phyloP scores from a whole-genome alignment of 2,113 vertebrate species.

The Ondatra zibethicus region DNA sequence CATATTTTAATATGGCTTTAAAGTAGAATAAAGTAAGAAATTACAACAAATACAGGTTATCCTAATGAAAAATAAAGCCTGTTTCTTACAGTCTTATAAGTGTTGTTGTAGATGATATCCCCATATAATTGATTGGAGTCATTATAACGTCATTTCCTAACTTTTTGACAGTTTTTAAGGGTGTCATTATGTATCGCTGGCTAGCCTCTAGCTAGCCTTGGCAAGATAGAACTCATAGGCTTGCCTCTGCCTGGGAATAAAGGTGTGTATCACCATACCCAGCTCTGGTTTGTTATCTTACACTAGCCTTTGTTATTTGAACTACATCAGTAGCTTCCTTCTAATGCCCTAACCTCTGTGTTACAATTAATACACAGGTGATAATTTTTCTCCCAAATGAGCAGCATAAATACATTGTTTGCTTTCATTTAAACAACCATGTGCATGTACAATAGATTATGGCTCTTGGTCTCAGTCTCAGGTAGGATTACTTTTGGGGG shows the following conservation, averaged over 20 bases:
- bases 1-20: constrained; percentile 44
- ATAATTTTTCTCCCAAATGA: constrained; percentile 21
- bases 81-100: background rate
- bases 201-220: background rate
- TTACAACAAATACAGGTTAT: background rate
- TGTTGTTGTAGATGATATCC: background rate
- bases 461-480: background rate
- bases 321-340: background rate
- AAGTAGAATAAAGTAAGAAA: constrained; percentile 48
- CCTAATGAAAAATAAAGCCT: background rate
- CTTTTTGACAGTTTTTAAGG: background rate
- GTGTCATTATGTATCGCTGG: background rate
- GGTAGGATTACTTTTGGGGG: background rate
- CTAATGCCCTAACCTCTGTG: background rate
- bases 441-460: background rate
- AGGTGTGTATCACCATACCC: background rate
- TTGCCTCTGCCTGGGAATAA: background rate
- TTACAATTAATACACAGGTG: background rate
- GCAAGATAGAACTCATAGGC: background rate
- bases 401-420: background rate
- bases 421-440: background rate
- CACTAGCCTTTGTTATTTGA: background rate
- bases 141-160: constrained; percentile 36
- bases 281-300: background rate
- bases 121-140: background rate